Evolutionary conservation across 2,113 vertebrate genomes (phyloP).

Genomic region (Apodemus speciosus): DNA sequence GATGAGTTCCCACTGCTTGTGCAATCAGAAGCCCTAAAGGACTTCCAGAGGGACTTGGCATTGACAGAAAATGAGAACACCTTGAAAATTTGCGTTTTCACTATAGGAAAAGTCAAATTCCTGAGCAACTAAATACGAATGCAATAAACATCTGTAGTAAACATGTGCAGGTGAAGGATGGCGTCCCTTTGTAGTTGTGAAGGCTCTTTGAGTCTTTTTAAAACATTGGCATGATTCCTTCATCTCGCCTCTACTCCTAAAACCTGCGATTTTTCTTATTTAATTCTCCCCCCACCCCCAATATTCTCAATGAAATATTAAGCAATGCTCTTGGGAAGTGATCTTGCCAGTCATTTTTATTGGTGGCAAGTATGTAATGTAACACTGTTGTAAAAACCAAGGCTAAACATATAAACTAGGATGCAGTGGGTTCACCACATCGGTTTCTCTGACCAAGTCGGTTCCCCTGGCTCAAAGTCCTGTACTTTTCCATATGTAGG

Average conservation of each 20-base stretch:
- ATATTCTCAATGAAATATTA: constrained; percentile 14
- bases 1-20: constrained; percentile 18
- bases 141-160: not conserved
- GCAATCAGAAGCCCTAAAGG: constrained; percentile 31
- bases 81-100: constrained; percentile 18
- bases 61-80: not conserved
- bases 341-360: constrained; percentile 4
- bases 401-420: not conserved
- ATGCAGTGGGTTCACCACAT: not conserved
- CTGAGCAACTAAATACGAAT: not conserved
- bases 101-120: not conserved
- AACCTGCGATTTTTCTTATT: not conserved
- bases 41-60: not conserved
- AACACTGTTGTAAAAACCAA: constrained; percentile 32
- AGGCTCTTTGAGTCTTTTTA: not conserved
- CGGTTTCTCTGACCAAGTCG: not conserved
- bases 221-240: constrained; percentile 31
- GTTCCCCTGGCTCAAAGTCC: not conserved
- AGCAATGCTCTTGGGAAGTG: not conserved
- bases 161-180: not conserved
- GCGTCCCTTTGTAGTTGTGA: not conserved
- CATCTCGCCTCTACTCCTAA: constrained; percentile 2
- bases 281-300: constrained; percentile 4
- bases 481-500: not conserved
- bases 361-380: not conserved